Evolutionary conservation across 64 coral and sea anemone genomes (phyloP).

Genomic region (Dendrophyllia cribrosa): DNA sequence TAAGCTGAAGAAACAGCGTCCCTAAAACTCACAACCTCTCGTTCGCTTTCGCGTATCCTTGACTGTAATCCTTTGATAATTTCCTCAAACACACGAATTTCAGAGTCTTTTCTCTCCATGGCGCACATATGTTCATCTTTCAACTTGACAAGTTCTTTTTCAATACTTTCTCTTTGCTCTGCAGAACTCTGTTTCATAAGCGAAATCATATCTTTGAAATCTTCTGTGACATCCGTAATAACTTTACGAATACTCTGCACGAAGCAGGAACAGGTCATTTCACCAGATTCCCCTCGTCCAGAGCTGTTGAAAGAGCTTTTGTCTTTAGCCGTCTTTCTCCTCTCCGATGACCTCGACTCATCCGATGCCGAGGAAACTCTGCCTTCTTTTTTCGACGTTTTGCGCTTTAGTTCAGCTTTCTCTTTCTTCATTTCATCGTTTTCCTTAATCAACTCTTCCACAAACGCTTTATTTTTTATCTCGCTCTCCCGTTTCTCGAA

Average conservation of each 20-base stretch:
- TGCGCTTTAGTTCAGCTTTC: slow-evolving; percentile 5
- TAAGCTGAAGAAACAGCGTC: background rate
- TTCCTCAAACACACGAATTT: background rate
- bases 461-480: background rate
- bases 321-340: background rate
- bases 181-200: background rate
- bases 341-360: background rate
- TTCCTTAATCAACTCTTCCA: background rate
- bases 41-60: background rate
- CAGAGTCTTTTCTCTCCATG: slow-evolving; percentile 20
- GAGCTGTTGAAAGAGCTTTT: background rate
- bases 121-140: slow-evolving; percentile 5
- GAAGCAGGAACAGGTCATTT: slow-evolving; percentile 15
- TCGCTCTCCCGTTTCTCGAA: slow-evolving; percentile 22
- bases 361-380: background rate
- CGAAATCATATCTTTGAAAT: slow-evolving; percentile 32
- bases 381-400: background rate
- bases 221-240: slow-evolving; percentile 26
- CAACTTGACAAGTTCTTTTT: background rate
- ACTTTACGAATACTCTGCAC: slow-evolving; percentile 25
- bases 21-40: background rate
- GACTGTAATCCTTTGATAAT: background rate
- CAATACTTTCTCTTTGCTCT: background rate
- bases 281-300: background rate
- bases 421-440: slow-evolving; percentile 10